phyloP scores from a whole-genome alignment of 2,113 vertebrate species.

The rat (Rattus norvegicus) region GRCr8 NC_086027.1:110272001-110272500 shows the following conservation, averaged over 20 bases:
- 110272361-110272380: not conserved
- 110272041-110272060: slow-evolving; percentile 22
- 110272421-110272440: not conserved
- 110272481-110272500: slow-evolving; percentile 21
- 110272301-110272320: not conserved
- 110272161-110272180: not conserved
- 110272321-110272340: not conserved
- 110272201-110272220: not conserved
- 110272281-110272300: not conserved
- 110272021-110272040: slow-evolving; percentile 60
- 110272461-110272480: slow-evolving; percentile 5
- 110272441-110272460: not conserved
- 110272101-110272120: slow-evolving; percentile 11
- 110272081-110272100: slow-evolving; percentile 9
- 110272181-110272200: not conserved
- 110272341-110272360: not conserved
- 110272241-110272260: not conserved
- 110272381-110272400: not conserved
- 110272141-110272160: not conserved
- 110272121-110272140: not conserved
- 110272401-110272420: not conserved
- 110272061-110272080: not conserved
- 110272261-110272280: not conserved
- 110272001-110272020: slow-evolving; percentile 26
- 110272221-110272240: not conserved